Evolutionary conservation across 2,797 vertebrate species (phyloP), one percentile per base, ranked within the genome.

Genomic region (Pangasius larnaudii): DNA sequence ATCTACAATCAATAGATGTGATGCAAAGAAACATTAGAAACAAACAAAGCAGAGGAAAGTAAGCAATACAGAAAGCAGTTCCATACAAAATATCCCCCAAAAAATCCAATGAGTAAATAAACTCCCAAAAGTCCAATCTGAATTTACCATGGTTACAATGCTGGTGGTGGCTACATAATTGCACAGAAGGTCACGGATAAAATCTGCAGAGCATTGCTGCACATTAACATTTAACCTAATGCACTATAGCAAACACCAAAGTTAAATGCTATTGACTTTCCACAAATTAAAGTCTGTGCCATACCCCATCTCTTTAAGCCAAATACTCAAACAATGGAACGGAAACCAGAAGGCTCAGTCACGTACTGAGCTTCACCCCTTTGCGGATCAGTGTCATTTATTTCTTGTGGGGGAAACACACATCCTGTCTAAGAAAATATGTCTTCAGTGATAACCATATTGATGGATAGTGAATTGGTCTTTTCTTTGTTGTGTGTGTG

Each of bases 331-430:
- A 88, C 86, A 88, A 33, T 14, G 30, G 56, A 58, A 42, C 49
- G 11, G 72, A 53, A 53, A 53, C 74, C 79, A 72, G 51, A 81
- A 87, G 63, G 71, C 78, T 87, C 36, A 87, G 85, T 88, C 82
- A 83, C 86, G 74, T 39, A 58, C 58, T 59, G 53, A 27, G 33
- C 33, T 81, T 61, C 9, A 33, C 69, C 71, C 63, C 74, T 77
- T 51, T 51, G 56, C 69, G 88, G 78, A 88, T 91, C 87, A 91
- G 86, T 91, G 87, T 19, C 71, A 91, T 88, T 78, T 87, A 90
- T 86, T 86, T 86, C 59, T 83, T 89, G 82, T 81, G 85, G 65
- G 84, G 24, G 9, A 80, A 79, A 71, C 42, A 85, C 71, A 59
- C 81, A 86, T 87, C 78, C 65, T 39, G 85, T 85, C 74, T 72